Evolutionary conservation across 35 echinoderm and acorn worm species (phyloP).

Genomic region (Ptychodera flava): DNA sequence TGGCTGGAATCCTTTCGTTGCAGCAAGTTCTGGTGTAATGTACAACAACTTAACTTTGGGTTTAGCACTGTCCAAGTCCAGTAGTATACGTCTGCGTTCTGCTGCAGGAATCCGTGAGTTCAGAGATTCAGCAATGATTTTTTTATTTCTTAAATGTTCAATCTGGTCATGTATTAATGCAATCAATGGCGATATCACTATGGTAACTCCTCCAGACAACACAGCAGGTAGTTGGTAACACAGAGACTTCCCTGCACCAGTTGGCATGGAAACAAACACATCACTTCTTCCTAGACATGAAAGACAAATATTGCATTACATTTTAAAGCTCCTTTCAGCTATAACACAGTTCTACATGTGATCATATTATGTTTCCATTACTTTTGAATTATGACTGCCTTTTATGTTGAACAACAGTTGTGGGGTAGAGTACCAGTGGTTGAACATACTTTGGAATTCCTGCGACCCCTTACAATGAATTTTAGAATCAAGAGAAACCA

Average conservation of each 20-base stretch:
- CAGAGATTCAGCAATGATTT: slow-evolving; percentile 56
- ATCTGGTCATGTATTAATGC: slow-evolving; percentile 96
- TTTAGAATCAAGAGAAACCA: too few species aligned
- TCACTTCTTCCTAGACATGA: slow-evolving; percentile 61
- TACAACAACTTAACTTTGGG: slow-evolving; percentile 71
- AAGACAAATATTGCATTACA: too few species aligned
- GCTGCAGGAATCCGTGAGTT: slow-evolving; percentile 77
- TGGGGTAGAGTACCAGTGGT: too few species aligned
- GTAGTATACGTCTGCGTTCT: slow-evolving; percentile 55
- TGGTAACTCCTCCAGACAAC: slow-evolving; percentile 47
- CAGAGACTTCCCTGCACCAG: slow-evolving; percentile 92
- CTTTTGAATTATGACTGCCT: too few species aligned
- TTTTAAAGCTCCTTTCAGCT: too few species aligned
- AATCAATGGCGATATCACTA: slow-evolving; percentile 90
- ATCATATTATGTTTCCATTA: too few species aligned
- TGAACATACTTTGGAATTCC: too few species aligned
- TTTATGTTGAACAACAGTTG: too few species aligned
- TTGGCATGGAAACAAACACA: slow-evolving; percentile 95
- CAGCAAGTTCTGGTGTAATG: slow-evolving; percentile 95
- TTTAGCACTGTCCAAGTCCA: slow-evolving; percentile 53
- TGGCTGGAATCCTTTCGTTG: slow-evolving; percentile 40
- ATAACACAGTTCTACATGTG: too few species aligned
- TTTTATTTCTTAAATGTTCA: slow-evolving; percentile 61
- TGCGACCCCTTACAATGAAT: too few species aligned
- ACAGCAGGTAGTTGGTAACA: slow-evolving; percentile 93